These are phyloP conservation scores for Daubentonia madagascariensis DNA, from an alignment of 2,113 vertebrate genomes.

Conservation along the genomic window DNA sequence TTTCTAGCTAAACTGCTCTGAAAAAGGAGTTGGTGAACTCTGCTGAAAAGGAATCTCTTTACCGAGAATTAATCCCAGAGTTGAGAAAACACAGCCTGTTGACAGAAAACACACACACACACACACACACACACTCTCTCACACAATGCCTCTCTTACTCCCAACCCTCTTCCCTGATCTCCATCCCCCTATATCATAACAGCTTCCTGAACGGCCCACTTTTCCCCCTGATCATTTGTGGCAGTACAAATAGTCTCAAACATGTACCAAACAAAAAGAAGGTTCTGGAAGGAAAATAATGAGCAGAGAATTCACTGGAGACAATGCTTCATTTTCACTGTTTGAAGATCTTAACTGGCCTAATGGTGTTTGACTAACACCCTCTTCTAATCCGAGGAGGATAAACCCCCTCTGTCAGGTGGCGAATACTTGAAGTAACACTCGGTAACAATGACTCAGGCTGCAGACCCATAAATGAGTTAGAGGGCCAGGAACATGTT, in stretches of 20 bases:
- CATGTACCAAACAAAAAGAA: neutral
- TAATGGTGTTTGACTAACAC: constrained; percentile 85
- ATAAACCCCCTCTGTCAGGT: constrained; percentile 76
- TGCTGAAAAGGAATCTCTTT: constrained; percentile 29
- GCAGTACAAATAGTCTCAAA: neutral
- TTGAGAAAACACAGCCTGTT: constrained; percentile 72
- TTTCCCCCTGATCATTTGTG: neutral
- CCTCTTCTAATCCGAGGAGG: constrained; percentile 78
- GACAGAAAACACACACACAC: constrained; percentile 72
- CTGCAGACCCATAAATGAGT: neutral
- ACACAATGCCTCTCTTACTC: neutral
- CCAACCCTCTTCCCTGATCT: neutral
- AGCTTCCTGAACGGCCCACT: neutral
- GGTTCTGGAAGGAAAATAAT: constrained; percentile 66
- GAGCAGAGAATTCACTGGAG: constrained; percentile 64
- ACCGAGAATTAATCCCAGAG: constrained; percentile 48
- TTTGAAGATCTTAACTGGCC: constrained; percentile 82
- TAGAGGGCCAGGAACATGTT: neutral
- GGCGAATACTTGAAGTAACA: constrained; percentile 69
- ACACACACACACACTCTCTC: neutral
- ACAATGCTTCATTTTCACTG: constrained; percentile 77
- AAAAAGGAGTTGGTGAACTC: neutral
- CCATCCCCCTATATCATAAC: constrained; percentile 27
- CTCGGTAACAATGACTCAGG: neutral
- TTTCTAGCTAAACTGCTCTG: neutral